phyloP scores from a whole-genome alignment of 2,888 invertebrate genomes.

The Allacma fusca region DNA sequence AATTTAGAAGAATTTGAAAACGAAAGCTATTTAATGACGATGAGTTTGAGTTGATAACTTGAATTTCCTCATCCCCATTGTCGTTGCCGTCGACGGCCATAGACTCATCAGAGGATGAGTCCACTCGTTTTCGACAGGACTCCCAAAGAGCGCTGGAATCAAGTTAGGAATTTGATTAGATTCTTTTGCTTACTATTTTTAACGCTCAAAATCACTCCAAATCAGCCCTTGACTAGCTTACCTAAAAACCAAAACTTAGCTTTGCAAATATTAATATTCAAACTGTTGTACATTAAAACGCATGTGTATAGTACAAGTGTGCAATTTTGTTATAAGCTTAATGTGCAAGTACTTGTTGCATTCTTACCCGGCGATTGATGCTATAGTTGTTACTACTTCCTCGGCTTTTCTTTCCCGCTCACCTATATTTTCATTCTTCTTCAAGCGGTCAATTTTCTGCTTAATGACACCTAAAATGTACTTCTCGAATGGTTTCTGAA shows the following conservation, averaged over 20 bases:
- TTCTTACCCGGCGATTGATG: constrained; percentile 37
- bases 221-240: too few relatives aligned
- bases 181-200: too few relatives aligned
- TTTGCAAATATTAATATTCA: too few relatives aligned
- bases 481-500: constrained; percentile 44
- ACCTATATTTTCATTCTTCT: constrained; percentile 44
- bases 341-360: too few relatives aligned
- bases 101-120: neutral
- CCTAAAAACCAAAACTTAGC: too few relatives aligned
- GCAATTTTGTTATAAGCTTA: too few relatives aligned
- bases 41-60: neutral
- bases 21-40: constrained; percentile 12
- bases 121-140: constrained; percentile 4
- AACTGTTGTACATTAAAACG: too few relatives aligned
- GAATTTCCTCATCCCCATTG: constrained; percentile 33
- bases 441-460: constrained; percentile 49
- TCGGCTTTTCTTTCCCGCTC: constrained; percentile 45
- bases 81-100: neutral
- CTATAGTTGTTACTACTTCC: constrained; percentile 25
- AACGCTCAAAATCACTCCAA: too few relatives aligned
- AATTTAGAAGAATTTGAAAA: constrained; percentile 32
- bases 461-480: constrained; percentile 46
- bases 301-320: too few relatives aligned
- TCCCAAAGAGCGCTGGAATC: constrained; percentile 34
- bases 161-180: too few relatives aligned